phyloP scores from a whole-genome alignment of 2,113 vertebrate species.

The Amblyopsis rosae region DNA sequence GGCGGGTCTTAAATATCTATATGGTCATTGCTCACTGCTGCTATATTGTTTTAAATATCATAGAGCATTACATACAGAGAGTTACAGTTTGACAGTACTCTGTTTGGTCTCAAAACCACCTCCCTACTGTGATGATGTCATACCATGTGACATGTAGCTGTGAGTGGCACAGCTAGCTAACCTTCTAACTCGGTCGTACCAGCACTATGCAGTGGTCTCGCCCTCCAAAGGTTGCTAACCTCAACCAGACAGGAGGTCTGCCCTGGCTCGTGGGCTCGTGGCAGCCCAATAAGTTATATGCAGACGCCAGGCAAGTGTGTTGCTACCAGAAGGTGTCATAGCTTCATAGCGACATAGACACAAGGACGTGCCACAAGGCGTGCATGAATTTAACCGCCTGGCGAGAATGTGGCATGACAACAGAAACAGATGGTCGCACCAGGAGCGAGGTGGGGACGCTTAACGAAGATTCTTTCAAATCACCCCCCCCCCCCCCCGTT shows the following conservation, averaged over 20 bases:
- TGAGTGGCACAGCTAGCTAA: conserved; percentile 43
- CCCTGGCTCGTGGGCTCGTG: conserved; percentile 10
- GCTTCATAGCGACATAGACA: not conserved
- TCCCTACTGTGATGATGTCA: conserved; percentile 28
- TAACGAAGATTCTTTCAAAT: conserved; percentile 21
- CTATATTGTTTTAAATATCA: too few species aligned
- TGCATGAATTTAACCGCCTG: not conserved
- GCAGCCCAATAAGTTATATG: not conserved
- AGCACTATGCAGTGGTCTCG: conserved; percentile 39
- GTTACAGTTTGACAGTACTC: too few species aligned
- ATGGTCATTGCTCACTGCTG: too few species aligned
- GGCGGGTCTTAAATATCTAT: too few species aligned
- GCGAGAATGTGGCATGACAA: conserved; percentile 11
- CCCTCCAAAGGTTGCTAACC: conserved; percentile 37
- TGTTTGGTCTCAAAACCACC: not conserved
- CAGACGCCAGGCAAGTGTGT: not conserved
- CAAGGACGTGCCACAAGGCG: not conserved
- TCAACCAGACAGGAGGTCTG: conserved; percentile 27
- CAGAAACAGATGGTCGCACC: conserved; percentile 28
- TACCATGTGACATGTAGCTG: conserved; percentile 41
- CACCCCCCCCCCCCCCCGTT: conserved; percentile 3
- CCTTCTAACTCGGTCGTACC: conserved; percentile 38
- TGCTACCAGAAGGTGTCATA: not conserved
- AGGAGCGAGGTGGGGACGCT: conserved; percentile 17
- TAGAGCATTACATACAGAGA: too few species aligned